Evolutionary conservation across 2,797 vertebrate species (phyloP).

Genomic region (Oryzias dopingdopingensis): DNA sequence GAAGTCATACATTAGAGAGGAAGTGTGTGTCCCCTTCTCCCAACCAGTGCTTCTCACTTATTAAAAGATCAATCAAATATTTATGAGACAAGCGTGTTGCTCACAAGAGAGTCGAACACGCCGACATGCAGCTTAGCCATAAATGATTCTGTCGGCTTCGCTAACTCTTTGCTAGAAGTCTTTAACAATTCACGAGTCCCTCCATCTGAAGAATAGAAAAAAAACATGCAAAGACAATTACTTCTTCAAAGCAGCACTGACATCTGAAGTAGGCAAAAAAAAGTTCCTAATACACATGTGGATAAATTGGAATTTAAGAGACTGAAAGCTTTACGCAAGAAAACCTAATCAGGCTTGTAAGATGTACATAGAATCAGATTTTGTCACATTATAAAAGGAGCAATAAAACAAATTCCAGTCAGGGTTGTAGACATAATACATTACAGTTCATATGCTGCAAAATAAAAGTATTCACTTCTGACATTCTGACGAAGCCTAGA

Average conservation of each 20-base stretch:
- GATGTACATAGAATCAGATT: conserved; percentile 52
- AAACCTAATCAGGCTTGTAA: conserved; percentile 57
- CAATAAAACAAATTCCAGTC: conserved; percentile 46
- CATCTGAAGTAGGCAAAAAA: conserved; percentile 45
- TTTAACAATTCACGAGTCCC: conserved; percentile 42
- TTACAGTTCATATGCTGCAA: too few relatives aligned
- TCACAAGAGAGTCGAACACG: conserved; percentile 35
- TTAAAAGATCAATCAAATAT: conserved; percentile 66
- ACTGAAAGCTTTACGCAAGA: conserved; percentile 29
- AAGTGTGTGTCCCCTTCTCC: conserved; percentile 29
- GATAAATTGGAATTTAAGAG: conserved; percentile 38
- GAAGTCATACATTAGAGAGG: conserved; percentile 30
- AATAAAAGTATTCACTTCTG: too few relatives aligned
- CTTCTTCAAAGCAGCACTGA: conserved; percentile 35
- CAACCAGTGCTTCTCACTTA: conserved; percentile 53
- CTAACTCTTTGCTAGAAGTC: conserved; percentile 23
- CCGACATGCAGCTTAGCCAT: conserved; percentile 34
- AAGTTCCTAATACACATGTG: conserved; percentile 41
- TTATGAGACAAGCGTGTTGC: conserved; percentile 40
- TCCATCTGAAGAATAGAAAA: conserved; percentile 35
- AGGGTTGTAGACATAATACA: conserved; percentile 12
- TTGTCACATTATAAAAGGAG: conserved; percentile 53
- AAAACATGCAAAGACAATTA: conserved; percentile 23
- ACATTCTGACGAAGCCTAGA: too few relatives aligned
- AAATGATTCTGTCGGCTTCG: conserved; percentile 48